Conservation (phyloP, 2,113 vertebrate species). For the Marmota flaviventris region DNA sequence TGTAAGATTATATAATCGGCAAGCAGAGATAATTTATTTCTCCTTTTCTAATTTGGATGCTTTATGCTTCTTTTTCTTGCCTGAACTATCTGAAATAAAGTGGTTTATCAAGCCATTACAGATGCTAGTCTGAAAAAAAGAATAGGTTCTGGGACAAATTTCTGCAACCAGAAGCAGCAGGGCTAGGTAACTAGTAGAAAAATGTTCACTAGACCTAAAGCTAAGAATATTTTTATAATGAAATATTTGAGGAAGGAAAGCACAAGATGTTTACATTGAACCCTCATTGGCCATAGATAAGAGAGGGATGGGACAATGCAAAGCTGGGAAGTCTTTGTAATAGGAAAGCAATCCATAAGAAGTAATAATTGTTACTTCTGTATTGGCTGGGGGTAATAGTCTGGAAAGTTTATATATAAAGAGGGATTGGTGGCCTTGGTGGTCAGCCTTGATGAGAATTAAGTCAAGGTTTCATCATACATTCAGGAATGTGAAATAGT, state of each 20-base stretch:
- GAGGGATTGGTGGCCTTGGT: neutral
- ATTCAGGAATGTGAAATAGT: neutral
- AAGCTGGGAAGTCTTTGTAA: neutral
- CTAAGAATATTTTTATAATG: neutral
- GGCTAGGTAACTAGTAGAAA: neutral
- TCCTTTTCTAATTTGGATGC: neutral
- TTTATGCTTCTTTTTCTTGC: slow-evolving; percentile 3
- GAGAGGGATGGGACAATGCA: neutral
- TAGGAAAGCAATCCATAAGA: neutral
- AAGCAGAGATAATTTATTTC: slow-evolving; percentile 7
- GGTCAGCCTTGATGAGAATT: neutral
- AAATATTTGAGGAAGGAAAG: neutral
- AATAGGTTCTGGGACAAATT: neutral
- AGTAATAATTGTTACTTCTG: neutral
- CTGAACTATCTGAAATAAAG: neutral
- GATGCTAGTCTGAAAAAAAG: neutral
- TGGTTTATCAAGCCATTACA: neutral
- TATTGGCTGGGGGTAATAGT: neutral
- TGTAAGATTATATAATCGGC: neutral
- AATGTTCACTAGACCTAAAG: neutral
- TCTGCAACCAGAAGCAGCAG: neutral
- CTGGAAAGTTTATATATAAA: neutral
- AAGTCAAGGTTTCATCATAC: neutral
- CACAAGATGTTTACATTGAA: neutral
- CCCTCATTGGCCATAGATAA: neutral